Evolutionary conservation across 2,113 vertebrate genomes (phyloP).

Genomic region (Misgurnus mizolepis): DNA sequence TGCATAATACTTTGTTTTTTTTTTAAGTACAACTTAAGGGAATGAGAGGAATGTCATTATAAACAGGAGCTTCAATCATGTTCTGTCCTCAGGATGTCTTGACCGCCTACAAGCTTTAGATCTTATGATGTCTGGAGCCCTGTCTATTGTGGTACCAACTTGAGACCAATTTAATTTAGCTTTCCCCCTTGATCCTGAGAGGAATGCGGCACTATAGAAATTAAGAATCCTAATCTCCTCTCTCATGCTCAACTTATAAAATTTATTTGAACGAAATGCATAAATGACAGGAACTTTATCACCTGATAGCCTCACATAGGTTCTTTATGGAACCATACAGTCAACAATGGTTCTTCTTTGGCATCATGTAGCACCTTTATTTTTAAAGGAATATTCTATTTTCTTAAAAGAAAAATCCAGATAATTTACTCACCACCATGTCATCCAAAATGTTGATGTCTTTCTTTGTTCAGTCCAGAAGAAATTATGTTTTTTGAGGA

Average conservation of each 20-base stretch:
- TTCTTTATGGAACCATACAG: too few relatives aligned
- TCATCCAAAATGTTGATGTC: too few relatives aligned
- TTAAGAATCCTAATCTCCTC: conserved; percentile 71
- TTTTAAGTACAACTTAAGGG: conserved; percentile 37
- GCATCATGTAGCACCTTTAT: too few relatives aligned
- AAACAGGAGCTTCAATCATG: conserved; percentile 50
- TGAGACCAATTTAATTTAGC: conserved; percentile 73
- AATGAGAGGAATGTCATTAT: conserved; percentile 56
- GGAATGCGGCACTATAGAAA: conserved; percentile 72
- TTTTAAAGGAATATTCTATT: too few relatives aligned
- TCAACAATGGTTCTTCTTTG: too few relatives aligned
- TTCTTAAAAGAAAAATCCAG: too few relatives aligned
- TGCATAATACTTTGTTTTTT: too few relatives aligned
- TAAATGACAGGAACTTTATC: too few relatives aligned
- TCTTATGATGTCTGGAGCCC: conserved; percentile 72
- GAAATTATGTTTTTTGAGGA: too few relatives aligned
- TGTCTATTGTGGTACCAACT: conserved; percentile 63
- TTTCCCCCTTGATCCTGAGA: conserved; percentile 73
- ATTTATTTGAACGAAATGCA: conserved; percentile 54
- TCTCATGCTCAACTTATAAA: conserved; percentile 43
- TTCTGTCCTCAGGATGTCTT: conserved; percentile 54
- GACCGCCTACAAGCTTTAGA: conserved; percentile 63
- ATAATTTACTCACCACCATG: too few relatives aligned
- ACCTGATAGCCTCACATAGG: too few relatives aligned
- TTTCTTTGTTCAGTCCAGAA: too few relatives aligned